Percentiles rank a stretch among this genome's conserved stretches.
These are phyloP conservation scores for Tursiops truncatus DNA, from an alignment of 2,113 vertebrate species.

Conservation along the genomic window DNA sequence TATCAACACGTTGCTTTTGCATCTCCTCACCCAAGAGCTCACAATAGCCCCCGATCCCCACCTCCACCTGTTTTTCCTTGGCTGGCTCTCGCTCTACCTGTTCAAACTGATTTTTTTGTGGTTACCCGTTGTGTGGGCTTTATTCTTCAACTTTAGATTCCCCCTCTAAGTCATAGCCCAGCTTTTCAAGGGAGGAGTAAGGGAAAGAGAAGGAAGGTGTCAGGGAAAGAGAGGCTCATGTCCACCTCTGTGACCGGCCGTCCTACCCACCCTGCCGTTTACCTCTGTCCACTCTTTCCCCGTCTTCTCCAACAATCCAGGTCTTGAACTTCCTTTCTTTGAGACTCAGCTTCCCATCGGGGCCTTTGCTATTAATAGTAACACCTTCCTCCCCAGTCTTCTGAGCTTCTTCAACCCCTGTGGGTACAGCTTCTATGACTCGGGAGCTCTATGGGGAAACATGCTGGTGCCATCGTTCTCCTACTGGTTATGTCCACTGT, in stretches of 20 bases:
- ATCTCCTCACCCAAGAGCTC: not conserved
- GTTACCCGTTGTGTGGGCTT: not conserved
- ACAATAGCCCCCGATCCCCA: not conserved
- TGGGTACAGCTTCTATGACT: not conserved
- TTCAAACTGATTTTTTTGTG: not conserved
- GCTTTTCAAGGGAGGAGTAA: no score
- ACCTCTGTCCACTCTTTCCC: not conserved
- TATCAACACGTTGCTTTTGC: not conserved
- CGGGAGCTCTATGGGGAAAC: not conserved
- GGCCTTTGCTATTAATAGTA: not conserved
- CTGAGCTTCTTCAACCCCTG: not conserved
- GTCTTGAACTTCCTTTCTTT: not conserved
- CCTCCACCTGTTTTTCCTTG: not conserved
- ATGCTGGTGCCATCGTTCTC: not conserved
- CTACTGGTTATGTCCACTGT: not conserved
- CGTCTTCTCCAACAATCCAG: not conserved
- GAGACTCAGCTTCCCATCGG: not conserved
- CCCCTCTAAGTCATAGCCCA: not conserved
- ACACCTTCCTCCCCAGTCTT: not conserved
- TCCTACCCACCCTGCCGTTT: not conserved
- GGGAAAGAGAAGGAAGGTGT: not conserved
- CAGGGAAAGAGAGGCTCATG: not conserved
- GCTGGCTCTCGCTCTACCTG: no score
- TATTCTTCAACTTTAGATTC: not conserved
- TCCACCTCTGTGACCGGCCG: not conserved